A percentile compares a stretch with the other conserved stretches of the same genome.
phyloP scores from a whole-genome alignment of 2,888 invertebrate genomes.

The Campoplex capitator region DNA sequence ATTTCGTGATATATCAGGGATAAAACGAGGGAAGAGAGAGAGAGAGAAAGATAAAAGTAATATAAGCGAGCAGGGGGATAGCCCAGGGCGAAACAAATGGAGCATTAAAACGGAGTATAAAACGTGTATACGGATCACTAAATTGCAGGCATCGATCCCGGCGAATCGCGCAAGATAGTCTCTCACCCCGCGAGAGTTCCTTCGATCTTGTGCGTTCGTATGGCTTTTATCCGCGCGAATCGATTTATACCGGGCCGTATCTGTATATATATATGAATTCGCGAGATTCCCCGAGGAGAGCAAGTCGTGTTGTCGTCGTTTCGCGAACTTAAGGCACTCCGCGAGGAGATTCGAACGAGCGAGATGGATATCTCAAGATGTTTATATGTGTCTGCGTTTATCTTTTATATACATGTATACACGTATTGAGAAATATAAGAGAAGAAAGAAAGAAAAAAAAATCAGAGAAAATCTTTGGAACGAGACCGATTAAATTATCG shows the following conservation, averaged over 20 bases:
- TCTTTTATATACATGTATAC: background rate
- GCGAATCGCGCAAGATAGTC: slow-evolving; percentile 67
- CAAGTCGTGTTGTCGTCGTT: slow-evolving; percentile 55
- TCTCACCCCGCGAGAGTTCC: slow-evolving; percentile 35
- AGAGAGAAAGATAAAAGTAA: slow-evolving; percentile 36
- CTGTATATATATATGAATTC: background rate
- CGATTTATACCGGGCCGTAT: slow-evolving; percentile 71
- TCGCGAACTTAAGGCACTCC: slow-evolving; percentile 39
- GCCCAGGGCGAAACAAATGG: slow-evolving; percentile 76
- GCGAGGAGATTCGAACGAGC: slow-evolving; percentile 28
- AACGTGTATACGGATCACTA: slow-evolving; percentile 70
- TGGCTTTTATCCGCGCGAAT: slow-evolving; percentile 64
- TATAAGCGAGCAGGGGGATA: slow-evolving; percentile 20
- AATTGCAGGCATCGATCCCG: slow-evolving; percentile 75
- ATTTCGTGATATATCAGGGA: slow-evolving; percentile 45
- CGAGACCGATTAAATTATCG: slow-evolving; percentile 62
- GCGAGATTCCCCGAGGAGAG: slow-evolving; percentile 59
- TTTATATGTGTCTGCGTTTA: background rate
- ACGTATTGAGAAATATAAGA: slow-evolving; percentile 20
- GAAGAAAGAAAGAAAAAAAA: slow-evolving; percentile 4
- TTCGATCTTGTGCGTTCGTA: slow-evolving; percentile 38
- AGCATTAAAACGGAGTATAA: slow-evolving; percentile 75
- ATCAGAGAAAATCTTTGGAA: slow-evolving; percentile 21
- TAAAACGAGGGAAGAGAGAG: slow-evolving; percentile 19
- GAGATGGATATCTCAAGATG: slow-evolving; percentile 44